Conservation (phyloP, 2,888 invertebrate genomes). For the Eristalinus aeneus region DNA sequence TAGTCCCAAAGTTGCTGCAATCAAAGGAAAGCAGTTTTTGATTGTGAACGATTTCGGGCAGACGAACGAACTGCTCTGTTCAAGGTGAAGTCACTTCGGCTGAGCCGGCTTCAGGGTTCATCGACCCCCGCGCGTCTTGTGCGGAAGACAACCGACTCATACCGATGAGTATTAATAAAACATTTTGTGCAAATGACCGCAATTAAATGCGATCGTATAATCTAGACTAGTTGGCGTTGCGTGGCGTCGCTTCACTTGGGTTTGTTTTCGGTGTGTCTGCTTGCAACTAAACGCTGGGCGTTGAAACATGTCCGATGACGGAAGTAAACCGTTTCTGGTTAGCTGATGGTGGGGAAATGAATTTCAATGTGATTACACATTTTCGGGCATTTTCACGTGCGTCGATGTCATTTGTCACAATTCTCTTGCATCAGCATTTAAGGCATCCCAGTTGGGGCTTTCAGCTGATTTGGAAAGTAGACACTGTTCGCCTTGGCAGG, state of each 20-base stretch:
- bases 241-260: not conserved
- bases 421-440: no score
- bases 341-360: not conserved
- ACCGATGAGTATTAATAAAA: not conserved
- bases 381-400: not conserved
- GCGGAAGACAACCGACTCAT: not conserved
- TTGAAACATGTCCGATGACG: not conserved
- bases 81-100: not conserved
- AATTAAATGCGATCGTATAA: not conserved
- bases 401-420: no score
- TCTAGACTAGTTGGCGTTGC: not conserved
- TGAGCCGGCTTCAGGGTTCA: not conserved
- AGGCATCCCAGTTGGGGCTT: no score
- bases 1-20: constrained; percentile 96
- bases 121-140: not conserved
- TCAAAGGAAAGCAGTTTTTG: not conserved
- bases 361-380: not conserved
- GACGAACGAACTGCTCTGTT: not conserved
- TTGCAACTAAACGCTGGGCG: not conserved
- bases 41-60: not conserved
- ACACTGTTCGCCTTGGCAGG: no score
- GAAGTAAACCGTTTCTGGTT: not conserved
- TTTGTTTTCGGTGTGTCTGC: not conserved
- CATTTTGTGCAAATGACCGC: not conserved
- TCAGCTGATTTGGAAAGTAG: no score